phyloP scores from a whole-genome alignment of 2,113 vertebrate species.

The Limnothrissa miodon region DNA sequence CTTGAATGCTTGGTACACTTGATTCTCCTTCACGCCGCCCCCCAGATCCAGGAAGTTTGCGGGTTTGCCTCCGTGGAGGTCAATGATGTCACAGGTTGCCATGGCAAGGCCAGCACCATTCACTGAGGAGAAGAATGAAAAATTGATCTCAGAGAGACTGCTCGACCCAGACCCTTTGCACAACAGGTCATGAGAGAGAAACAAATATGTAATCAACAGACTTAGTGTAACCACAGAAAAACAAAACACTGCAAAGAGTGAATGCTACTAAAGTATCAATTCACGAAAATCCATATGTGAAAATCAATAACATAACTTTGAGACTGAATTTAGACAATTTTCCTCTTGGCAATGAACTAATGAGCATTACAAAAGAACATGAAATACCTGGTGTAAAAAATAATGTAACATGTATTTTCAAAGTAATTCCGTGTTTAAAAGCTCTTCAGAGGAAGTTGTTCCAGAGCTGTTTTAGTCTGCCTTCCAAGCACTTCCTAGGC shows the following conservation, averaged over 20 bases:
- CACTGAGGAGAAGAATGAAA: slow-evolving; percentile 72
- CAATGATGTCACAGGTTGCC: slow-evolving; percentile 98
- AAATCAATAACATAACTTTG: no score
- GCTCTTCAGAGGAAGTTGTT: slow-evolving; percentile 36
- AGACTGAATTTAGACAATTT: no score
- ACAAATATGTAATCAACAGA: not conserved
- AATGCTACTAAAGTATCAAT: no score
- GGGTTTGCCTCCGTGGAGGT: slow-evolving; percentile 91
- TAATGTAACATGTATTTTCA: slow-evolving; percentile 24
- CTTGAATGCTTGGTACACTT: slow-evolving; percentile 97
- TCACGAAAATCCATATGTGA: no score
- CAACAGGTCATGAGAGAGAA: not conserved
- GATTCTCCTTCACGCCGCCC: slow-evolving; percentile 94
- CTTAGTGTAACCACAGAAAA: not conserved
- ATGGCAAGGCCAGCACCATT: slow-evolving; percentile 97
- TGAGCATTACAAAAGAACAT: not conserved
- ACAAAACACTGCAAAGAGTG: not conserved
- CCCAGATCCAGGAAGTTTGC: slow-evolving; percentile 98
- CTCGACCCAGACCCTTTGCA: not conserved
- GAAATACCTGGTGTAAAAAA: no score
- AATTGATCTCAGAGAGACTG: not conserved
- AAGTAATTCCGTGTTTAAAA: slow-evolving; percentile 46
- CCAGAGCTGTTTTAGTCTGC: slow-evolving; percentile 54
- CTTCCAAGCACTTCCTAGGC: slow-evolving; percentile 42
- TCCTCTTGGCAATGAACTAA: not conserved